Conservation (phyloP, 2,888 invertebrate genomes). For the Drosophila antonietae region DNA sequence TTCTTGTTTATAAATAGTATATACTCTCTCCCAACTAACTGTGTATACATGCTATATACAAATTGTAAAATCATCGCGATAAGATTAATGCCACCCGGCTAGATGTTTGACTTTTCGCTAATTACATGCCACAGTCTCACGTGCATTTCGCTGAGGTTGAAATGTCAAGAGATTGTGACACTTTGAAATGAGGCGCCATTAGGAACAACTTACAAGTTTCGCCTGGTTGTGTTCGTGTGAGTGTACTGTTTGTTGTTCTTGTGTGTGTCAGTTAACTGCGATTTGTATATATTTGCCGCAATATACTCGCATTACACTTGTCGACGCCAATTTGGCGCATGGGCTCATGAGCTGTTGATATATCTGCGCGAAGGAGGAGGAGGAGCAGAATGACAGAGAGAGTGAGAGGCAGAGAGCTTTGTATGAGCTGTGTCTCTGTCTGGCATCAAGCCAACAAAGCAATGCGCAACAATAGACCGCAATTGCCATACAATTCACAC, state of each 20-base stretch:
- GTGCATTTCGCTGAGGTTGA: conserved; percentile 20
- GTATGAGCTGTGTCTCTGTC: conserved; percentile 12
- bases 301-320: conserved; percentile 35
- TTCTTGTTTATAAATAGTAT: conserved; percentile 39
- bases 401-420: not conserved
- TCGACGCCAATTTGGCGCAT: conserved; percentile 43
- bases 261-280: conserved; percentile 31
- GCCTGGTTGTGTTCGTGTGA: not conserved
- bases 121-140: conserved; percentile 38
- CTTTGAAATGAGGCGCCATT: conserved; percentile 16
- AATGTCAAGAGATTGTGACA: conserved; percentile 21
- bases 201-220: conserved; percentile 1
- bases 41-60: conserved; percentile 10
- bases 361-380: not conserved
- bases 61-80: conserved; percentile 36
- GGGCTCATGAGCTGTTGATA: conserved; percentile 10
- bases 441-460: conserved; percentile 54
- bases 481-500: conserved; percentile 30
- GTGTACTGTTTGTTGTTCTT: conserved; percentile 9
- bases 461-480: conserved; percentile 56
- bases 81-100: conserved; percentile 24
- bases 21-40: conserved; percentile 3
- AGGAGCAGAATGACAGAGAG: too few relatives aligned
- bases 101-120: not conserved
- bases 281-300: conserved; percentile 39